A percentile compares a stretch with the other conserved stretches of the same genome.
These are phyloP conservation scores for Peribatodes rhomboidaria DNA, from an alignment of 2,888 invertebrate species.

Conservation along the genomic window DNA sequence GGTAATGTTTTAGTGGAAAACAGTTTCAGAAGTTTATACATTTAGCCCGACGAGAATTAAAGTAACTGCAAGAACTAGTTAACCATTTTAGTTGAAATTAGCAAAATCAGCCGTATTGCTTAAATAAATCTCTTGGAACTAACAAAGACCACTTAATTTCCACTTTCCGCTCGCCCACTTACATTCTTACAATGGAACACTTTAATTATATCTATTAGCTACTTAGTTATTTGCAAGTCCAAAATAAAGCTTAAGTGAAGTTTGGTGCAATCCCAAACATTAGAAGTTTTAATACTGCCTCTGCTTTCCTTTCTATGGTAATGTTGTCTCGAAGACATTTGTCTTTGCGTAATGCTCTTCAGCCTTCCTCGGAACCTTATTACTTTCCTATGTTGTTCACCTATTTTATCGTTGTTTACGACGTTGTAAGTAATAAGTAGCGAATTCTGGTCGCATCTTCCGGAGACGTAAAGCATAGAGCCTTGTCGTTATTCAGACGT, in stretches of 20 bases:
- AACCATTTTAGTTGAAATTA: too few relatives aligned
- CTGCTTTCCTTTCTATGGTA: slow-evolving; percentile 66
- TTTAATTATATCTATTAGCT: too few relatives aligned
- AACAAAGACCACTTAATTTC: too few relatives aligned
- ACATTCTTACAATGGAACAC: too few relatives aligned
- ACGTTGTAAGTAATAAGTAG: slow-evolving; percentile 46
- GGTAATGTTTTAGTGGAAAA: slow-evolving; percentile 66
- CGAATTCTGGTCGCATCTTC: slow-evolving; percentile 26
- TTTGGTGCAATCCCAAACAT: background rate
- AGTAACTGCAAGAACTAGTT: too few relatives aligned
- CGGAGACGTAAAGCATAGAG: slow-evolving; percentile 2
- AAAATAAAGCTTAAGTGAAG: too few relatives aligned
- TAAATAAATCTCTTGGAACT: too few relatives aligned
- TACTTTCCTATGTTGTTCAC: slow-evolving; percentile 74
- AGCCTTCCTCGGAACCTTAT: slow-evolving; percentile 69
- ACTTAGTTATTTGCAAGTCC: background rate
- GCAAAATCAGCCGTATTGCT: too few relatives aligned
- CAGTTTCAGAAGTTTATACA: slow-evolving; percentile 18
- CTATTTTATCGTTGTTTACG: slow-evolving; percentile 72
- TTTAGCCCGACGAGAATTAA: background rate
- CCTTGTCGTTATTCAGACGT: background rate
- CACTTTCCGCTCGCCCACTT: too few relatives aligned
- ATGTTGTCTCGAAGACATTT: slow-evolving; percentile 80
- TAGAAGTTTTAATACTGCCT: slow-evolving; percentile 20
- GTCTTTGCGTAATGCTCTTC: slow-evolving; percentile 77